phyloP scores from a whole-genome alignment of 2,113 vertebrate species.

The Mungos mungo region DNA sequence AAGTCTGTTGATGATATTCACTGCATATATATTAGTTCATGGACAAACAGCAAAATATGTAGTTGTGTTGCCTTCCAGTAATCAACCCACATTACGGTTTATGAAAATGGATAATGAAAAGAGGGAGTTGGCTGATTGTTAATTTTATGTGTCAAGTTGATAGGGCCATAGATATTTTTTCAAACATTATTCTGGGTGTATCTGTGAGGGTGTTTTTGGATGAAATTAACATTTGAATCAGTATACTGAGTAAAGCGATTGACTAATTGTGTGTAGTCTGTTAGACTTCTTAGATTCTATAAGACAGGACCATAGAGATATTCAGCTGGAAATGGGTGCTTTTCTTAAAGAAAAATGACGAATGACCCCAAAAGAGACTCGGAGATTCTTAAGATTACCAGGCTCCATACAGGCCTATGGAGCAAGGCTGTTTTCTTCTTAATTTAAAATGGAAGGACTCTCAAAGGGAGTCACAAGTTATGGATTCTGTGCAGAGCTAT shows the following conservation, averaged over 20 bases:
- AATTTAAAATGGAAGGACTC: not conserved
- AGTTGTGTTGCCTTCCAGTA: not conserved
- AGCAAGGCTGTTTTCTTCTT: not conserved
- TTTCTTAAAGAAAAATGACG: not conserved
- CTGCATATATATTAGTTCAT: not conserved
- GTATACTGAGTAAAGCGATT: not conserved
- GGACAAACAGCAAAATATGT: not conserved
- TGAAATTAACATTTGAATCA: not conserved
- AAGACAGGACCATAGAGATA: not conserved
- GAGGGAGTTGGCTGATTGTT: not conserved
- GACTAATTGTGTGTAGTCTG: not conserved
- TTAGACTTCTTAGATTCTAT: not conserved
- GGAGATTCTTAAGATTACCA: not conserved
- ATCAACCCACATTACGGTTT: not conserved
- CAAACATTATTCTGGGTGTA: not conserved
- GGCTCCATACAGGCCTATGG: not conserved
- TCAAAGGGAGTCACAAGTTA: not conserved
- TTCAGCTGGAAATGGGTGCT: not conserved
- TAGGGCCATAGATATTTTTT: not conserved
- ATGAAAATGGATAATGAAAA: conserved; percentile 6
- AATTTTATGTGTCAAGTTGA: not conserved
- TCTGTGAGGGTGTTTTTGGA: not conserved
- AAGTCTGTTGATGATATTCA: not conserved
- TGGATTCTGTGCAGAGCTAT: not conserved
- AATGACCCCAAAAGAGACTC: not conserved